Evolutionary conservation across 2,888 invertebrate species (phyloP), one percentile per base, ranked within the genome.

Genomic region (Cataglyphis albicans): DNA sequence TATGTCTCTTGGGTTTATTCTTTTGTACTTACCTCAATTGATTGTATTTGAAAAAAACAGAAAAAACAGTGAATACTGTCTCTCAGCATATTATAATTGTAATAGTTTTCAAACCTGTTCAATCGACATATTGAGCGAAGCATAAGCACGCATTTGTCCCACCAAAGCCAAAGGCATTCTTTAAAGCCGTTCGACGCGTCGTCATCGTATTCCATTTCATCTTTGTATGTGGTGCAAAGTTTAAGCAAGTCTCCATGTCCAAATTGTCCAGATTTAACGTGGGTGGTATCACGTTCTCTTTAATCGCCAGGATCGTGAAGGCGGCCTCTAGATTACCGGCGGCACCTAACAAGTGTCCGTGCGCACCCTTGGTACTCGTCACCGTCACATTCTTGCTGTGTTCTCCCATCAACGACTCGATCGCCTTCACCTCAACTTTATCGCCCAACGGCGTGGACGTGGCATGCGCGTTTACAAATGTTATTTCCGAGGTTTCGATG

Each of bases 81-180:
- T 48, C 5, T 52, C 7, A n/a, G n/a, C 52, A 52, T 52, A 52
- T 48, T 18, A 18, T 52, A 52, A 52, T n/a, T 52, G n/a, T 52
- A 52, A n/a, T 1, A 5, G 3, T 52, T 81, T 75, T 81, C 41
- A 67, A 3, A 35, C 29, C 63, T 73, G 7, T 21, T 90, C 76
- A 92, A 70, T 85, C 75, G 35, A 89, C 85, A 90, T 94, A 96
- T 87, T 96, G 94, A 55, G 95, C 95, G 86, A 97, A 95, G 95
- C 98, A 98, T 59, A 99, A 95, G 82, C 97, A 97, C 35, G 99
- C 98, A 96, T 99, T 99, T 3, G 99, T 99, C 63, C 99, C 99
- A 80, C 99, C 99, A 96, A 99, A 99, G 6, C 99, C 99, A 96
- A 99, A 99, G 0, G 99, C 99, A 95, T 99, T 99, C 94, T 98